Base-by-base conservation (phyloP, 2,797 vertebrate species). In the Gymnocypris eckloni region DNA sequence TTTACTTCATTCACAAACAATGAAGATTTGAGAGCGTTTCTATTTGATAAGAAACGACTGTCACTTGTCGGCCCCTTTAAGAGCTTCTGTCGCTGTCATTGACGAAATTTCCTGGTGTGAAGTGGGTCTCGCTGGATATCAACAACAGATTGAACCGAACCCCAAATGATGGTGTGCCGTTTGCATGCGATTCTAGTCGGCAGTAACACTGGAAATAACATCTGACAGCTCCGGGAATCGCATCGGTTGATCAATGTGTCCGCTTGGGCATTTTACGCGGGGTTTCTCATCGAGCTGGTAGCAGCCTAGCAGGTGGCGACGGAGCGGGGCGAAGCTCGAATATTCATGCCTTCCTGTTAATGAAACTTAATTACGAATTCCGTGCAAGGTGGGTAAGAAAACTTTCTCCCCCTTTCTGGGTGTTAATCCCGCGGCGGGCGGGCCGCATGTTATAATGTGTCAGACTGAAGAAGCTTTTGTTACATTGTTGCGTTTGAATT, bases 361-460 rank as follows among this genome's bases (percentile, higher is more conserved):
- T 95, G 95, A 94, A 94, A 96, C 93, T 95, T 91, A 92, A 93
- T 90, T 92, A 89, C 88, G 92, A 92, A 94, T 93, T 94, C 81
- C 93, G 93, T 86, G 92, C 94, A 90, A 93, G 95, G 95, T 95
- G 90, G 94, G 95, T 89, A 50, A 67, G 8, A 83, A 61, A 79
- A 71, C 83, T 73, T 87, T 67, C 18, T 12, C 16, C 22, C 67
- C 10, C 28, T 25, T 79, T 81, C 37, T 67, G 59, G n/a, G 4
- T 52, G 18, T 43, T 39, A 81, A 76, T 79, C 66, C 37, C 39
- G 43, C 18, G 4, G 54, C 77, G 77, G 84, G 84, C 41, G 84
- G 77, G 84, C 77, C 43, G 43, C 61, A 28, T 50, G 66, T n/a
- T 48, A 78, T 22, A 45, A n/a, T 69, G 83, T 56, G 15, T 25